These are phyloP conservation scores for Drosophila meridionalis DNA, from an alignment of 2,888 invertebrate species.

Conservation along the genomic window DNA sequence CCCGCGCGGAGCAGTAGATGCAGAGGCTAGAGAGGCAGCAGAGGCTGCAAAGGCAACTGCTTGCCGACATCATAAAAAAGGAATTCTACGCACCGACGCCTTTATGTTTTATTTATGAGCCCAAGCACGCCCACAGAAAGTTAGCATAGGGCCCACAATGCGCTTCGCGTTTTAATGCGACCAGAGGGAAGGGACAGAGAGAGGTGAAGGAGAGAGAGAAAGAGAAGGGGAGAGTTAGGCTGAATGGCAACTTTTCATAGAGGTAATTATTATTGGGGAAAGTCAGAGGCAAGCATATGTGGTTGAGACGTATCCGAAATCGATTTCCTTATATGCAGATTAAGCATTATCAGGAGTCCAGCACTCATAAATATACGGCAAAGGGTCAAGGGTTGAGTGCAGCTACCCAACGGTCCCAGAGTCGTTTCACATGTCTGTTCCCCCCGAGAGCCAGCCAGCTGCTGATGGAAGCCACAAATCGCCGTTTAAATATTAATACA, in stretches of 20 bases:
- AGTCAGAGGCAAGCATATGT: constrained; percentile 25
- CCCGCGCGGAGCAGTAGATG: constrained; percentile 11
- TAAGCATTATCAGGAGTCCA: constrained; percentile 52
- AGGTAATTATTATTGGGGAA: constrained; percentile 42
- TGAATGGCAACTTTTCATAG: constrained; percentile 49
- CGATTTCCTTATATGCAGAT: constrained; percentile 61
- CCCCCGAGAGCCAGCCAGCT: constrained; percentile 14
- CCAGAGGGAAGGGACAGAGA: neutral
- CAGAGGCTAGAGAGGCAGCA: constrained; percentile 28
- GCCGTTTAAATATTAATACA: constrained; percentile 85
- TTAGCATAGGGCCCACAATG: constrained; percentile 58
- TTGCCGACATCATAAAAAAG: constrained; percentile 70
- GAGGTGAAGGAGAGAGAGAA: neutral
- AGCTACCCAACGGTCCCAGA: constrained; percentile 30
- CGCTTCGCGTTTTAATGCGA: constrained; percentile 70
- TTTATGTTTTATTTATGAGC: constrained; percentile 81
- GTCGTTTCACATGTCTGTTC: constrained; percentile 27
- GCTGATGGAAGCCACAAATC: constrained; percentile 77
- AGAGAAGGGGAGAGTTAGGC: constrained; percentile 14
- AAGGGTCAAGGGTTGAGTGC: constrained; percentile 62
- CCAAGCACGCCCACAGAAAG: constrained; percentile 62
- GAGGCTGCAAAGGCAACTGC: constrained; percentile 46
- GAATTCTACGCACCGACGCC: constrained; percentile 63
- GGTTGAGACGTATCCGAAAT: constrained; percentile 36
- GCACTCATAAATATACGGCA: constrained; percentile 54